A percentile compares a stretch with the other conserved stretches of the same genome.
Evolutionary conservation across 2,113 vertebrate species (phyloP).

Genomic region (Microtus montanus): DNA sequence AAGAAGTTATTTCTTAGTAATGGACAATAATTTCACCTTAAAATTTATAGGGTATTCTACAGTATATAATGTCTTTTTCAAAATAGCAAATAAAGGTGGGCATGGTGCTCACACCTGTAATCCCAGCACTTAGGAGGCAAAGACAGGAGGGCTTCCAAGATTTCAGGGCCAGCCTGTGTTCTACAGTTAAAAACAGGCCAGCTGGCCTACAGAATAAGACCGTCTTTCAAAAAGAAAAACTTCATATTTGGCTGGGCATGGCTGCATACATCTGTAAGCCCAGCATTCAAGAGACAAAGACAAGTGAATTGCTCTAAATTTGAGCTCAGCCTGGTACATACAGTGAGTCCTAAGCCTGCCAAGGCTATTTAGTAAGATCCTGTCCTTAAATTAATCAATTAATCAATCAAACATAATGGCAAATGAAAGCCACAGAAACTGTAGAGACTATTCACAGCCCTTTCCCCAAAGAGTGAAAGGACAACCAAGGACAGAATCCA

Average conservation of each 20-base stretch:
- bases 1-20: slow-evolving; percentile 43
- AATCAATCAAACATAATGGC: slow-evolving; percentile 18
- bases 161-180: background rate
- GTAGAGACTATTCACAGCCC: background rate
- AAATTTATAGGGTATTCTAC: background rate
- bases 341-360: background rate
- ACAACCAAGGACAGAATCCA: slow-evolving; percentile 55
- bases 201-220: background rate
- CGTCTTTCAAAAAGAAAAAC: background rate
- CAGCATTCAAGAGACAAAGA: background rate
- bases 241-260: background rate
- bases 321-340: background rate
- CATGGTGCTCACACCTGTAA: background rate
- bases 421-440: slow-evolving; percentile 49
- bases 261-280: background rate
- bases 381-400: background rate
- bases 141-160: background rate
- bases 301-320: background rate
- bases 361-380: background rate
- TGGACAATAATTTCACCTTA: background rate
- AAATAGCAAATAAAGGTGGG: background rate
- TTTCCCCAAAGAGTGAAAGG: background rate
- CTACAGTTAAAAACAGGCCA: background rate
- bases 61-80: background rate
- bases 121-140: background rate